These are phyloP conservation scores for Cantharis lateralis DNA, from an alignment of 2,888 invertebrate species.

Conservation along the genomic window DNA sequence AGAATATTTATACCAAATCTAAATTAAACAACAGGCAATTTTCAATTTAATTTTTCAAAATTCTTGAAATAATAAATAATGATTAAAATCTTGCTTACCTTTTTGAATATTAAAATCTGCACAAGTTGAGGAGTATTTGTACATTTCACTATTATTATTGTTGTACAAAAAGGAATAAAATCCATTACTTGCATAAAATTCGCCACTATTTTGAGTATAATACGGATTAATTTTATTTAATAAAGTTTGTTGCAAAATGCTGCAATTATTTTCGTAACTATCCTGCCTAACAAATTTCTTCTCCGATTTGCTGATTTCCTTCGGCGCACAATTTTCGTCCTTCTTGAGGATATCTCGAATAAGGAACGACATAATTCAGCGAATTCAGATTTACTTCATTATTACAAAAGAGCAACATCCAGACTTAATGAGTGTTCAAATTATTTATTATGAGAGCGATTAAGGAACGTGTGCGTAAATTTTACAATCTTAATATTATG, in stretches of 20 bases:
- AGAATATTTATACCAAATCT: no score
- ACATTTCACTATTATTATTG: constrained; percentile 30
- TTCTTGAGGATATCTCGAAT: constrained; percentile 48
- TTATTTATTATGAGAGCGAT: constrained; percentile 15
- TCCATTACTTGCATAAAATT: constrained; percentile 30
- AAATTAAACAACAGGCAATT: no score
- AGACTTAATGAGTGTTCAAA: not conserved
- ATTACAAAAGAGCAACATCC: not conserved
- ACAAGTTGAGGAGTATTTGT: constrained; percentile 11
- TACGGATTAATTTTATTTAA: constrained; percentile 35
- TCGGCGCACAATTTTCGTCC: constrained; percentile 10
- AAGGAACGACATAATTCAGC: constrained; percentile 43
- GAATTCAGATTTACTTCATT: not conserved
- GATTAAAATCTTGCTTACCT: constrained; percentile 36
- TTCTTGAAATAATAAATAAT: no score
- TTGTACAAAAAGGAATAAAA: constrained; percentile 15
- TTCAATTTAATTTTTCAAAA: no score
- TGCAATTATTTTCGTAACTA: constrained; percentile 16
- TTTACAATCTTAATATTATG: constrained; percentile 33
- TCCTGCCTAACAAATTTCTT: not conserved
- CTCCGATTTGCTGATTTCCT: not conserved
- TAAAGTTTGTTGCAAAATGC: constrained; percentile 40
- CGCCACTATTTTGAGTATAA: constrained; percentile 15
- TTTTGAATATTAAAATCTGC: constrained; percentile 32
- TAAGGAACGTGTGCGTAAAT: constrained; percentile 19